These are phyloP conservation scores for Lymantria dispar DNA, from an alignment of 2,888 invertebrate species.

Conservation along the genomic window DNA sequence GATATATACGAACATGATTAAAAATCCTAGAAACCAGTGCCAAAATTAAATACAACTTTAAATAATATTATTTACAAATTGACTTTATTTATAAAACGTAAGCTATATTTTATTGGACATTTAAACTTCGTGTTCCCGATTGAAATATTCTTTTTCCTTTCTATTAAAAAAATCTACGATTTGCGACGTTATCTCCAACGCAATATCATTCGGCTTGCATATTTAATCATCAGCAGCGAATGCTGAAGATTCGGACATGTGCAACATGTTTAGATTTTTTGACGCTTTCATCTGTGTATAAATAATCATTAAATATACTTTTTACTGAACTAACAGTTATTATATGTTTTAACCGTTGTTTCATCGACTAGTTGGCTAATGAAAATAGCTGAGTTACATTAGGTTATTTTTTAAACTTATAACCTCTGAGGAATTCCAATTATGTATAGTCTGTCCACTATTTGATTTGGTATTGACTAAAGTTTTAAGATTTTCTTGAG, in stretches of 20 bases:
- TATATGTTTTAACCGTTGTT: constrained; percentile 1
- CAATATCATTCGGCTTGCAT: constrained; percentile 7
- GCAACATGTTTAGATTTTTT: not conserved
- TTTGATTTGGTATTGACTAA: constrained; percentile 22
- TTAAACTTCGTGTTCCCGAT: not conserved
- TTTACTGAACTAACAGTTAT: constrained; percentile 11
- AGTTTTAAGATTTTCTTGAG: constrained; percentile 27
- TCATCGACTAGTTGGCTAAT: constrained; percentile 38
- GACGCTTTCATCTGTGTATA: constrained; percentile 12
- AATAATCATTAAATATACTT: constrained; percentile 21
- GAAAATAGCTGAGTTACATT: constrained; percentile 15
- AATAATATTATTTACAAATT: no score
- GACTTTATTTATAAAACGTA: no score
- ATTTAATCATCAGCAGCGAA: not conserved
- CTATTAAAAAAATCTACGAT: constrained; percentile 51
- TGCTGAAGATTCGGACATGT: not conserved
- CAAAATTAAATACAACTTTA: no score
- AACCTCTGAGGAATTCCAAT: constrained; percentile 6
- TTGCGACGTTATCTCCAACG: constrained; percentile 45
- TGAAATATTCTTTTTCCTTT: constrained; percentile 52
- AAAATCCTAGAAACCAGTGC: no score
- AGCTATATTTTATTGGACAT: not conserved
- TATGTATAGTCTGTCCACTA: not conserved
- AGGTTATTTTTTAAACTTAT: constrained; percentile 1
- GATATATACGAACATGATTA: no score